Conservation (phyloP, 2,888 invertebrate species). For the Ditula angustiorana region DNA sequence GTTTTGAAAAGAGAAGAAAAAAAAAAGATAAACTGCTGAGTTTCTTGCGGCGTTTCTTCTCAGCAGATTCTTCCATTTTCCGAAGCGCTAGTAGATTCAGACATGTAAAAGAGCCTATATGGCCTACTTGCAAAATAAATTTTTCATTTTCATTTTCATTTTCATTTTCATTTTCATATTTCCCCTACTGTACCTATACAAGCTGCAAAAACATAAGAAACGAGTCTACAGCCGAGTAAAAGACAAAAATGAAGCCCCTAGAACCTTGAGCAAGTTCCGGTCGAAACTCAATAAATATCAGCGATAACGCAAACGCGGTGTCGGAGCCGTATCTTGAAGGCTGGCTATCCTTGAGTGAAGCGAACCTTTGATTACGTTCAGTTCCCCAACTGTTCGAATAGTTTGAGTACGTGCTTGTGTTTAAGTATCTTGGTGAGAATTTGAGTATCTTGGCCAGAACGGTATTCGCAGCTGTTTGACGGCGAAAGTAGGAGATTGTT, state of each 20-base stretch:
- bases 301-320: conserved; percentile 7
- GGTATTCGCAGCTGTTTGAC: background rate
- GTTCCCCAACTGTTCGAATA: conserved; percentile 30
- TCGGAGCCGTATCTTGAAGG: conserved; percentile 1
- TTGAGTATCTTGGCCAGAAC: conserved; percentile 1
- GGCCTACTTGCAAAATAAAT: too few relatives aligned
- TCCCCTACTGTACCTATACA: too few relatives aligned
- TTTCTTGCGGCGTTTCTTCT: too few relatives aligned
- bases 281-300: conserved; percentile 16
- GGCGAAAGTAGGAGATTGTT: background rate
- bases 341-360: conserved; percentile 1
- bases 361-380: conserved; percentile 34
- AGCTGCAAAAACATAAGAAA: too few relatives aligned
- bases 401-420: conserved; percentile 32
- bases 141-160: too few relatives aligned
- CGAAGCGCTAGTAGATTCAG: too few relatives aligned
- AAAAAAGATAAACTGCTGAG: too few relatives aligned
- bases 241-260: background rate
- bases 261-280: background rate
- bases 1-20: too few relatives aligned
- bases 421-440: conserved; percentile 30
- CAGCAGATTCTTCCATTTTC: too few relatives aligned
- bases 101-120: too few relatives aligned
- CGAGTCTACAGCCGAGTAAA: background rate
- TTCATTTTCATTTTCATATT: too few relatives aligned